Evolutionary conservation across 2,113 vertebrate species (phyloP), one percentile per base, ranked within the genome.

Genomic region (Rhadina sibilatrix): DNA sequence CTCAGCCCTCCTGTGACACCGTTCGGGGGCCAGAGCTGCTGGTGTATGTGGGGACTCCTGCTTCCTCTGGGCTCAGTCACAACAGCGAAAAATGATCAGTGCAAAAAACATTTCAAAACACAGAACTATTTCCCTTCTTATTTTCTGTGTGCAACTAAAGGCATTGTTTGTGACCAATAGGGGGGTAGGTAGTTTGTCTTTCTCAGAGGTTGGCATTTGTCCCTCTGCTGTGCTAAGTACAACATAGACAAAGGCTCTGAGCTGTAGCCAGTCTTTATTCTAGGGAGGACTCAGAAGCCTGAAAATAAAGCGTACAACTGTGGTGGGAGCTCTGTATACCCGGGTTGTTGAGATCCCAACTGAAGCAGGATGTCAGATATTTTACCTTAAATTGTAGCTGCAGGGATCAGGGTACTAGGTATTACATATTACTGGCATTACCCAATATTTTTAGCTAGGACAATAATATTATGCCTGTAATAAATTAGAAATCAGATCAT

Each of bases 21-120:
- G 0, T 9, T 22, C 0, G 0, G 25, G 18, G 15, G 54, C 68
- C 42, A 28, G 23, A 40, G 20, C 14, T 35, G 23, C 15, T 20
- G n/a, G 9, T 20, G 23, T 30, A 2, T 8, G 49, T 0, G 1
- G 46, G 28, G 79, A 4, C 30, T 61, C 59, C 49, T 59, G n/a
- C 74, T 33, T 81, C 22, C 47, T 63, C 38, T 12, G 31, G 15
- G 18, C 30, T 82, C 74, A 12, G 3, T 56, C 52, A 23, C 33
- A 71, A 10, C 24, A 47, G 35, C 2, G 3, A 65, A 19, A 86
- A 69, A 56, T 17, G 2, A 5, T 25, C 2, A 57, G 21, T 44
- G 10, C 0, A 56, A 17, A 59, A 85, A 65, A 6, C 11, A 5
- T 16, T 75, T 71, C 44, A 56, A 33, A 89, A 25, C 23, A 19